phyloP scores from a whole-genome alignment of 2,888 invertebrate species.

The Pinctada fucata region DNA sequence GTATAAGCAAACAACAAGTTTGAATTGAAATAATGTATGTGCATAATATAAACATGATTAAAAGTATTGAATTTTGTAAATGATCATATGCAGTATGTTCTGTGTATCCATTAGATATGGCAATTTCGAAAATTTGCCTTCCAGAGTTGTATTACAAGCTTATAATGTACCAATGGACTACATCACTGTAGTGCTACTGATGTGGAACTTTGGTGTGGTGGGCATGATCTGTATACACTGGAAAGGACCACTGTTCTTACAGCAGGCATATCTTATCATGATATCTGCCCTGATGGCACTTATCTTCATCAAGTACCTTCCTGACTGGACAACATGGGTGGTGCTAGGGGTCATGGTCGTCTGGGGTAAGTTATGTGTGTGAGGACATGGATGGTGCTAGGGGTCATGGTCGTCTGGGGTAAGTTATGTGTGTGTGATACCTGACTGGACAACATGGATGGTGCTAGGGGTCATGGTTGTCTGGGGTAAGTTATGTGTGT shows the following conservation, averaged over 20 bases:
- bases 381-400: no score
- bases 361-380: slow-evolving; percentile 92
- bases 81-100: no score
- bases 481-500: no score
- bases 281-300: slow-evolving; percentile 98
- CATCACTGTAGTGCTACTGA: slow-evolving; percentile 88
- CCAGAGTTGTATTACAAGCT: slow-evolving; percentile 91
- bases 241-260: slow-evolving; percentile 95
- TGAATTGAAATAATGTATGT: no score
- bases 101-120: no score
- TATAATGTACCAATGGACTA: slow-evolving; percentile 98
- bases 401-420: no score
- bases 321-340: slow-evolving; percentile 99
- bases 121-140: slow-evolving; percentile 53
- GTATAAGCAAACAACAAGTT: no score
- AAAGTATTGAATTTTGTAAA: no score
- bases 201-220: slow-evolving; percentile 96
- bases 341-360: slow-evolving; percentile 97
- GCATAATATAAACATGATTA: no score
- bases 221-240: slow-evolving; percentile 99
- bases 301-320: slow-evolving; percentile 98
- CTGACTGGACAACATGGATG: no score
- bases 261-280: slow-evolving; percentile 95
- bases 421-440: no score
- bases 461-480: no score